These are phyloP conservation scores for Cryptocephalus primarius DNA, from an alignment of 2,888 invertebrate genomes.

Conservation along the genomic window DNA sequence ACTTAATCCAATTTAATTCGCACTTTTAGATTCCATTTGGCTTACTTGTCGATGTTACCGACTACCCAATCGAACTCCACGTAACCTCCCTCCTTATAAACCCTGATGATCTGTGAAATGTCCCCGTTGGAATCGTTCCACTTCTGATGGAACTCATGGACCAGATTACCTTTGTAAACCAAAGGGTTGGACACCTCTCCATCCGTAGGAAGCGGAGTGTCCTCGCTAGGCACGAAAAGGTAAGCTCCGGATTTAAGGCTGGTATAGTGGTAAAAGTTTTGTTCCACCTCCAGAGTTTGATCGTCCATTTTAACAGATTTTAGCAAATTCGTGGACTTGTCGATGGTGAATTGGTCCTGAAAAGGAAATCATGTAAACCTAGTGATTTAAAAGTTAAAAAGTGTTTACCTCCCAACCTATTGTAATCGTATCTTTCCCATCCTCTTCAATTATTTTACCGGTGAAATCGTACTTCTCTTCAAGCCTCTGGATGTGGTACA, in stretches of 20 bases:
- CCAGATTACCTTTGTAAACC: slow-evolving; percentile 7
- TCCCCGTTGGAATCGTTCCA: slow-evolving; percentile 48
- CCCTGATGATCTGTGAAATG: slow-evolving; percentile 55
- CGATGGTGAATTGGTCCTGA: slow-evolving; percentile 37
- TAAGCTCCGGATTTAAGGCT: slow-evolving; percentile 81
- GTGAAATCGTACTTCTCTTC: no score
- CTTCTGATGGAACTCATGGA: slow-evolving; percentile 40
- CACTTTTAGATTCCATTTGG: slow-evolving; percentile 18
- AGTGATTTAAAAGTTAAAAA: no score
- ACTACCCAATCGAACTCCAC: slow-evolving; percentile 66
- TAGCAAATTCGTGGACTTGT: slow-evolving; percentile 26
- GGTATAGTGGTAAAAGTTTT: slow-evolving; percentile 14
- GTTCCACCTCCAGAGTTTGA: slow-evolving; percentile 7
- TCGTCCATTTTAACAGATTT: slow-evolving; percentile 9
- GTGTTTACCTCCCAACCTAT: background rate
- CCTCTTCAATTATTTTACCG: background rate
- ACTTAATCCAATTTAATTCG: no score
- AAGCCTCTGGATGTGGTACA: slow-evolving; percentile 39
- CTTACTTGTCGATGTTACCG: slow-evolving; percentile 57
- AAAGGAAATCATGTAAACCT: slow-evolving; percentile 3
- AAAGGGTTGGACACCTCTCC: slow-evolving; percentile 1
- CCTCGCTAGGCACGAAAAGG: slow-evolving; percentile 56
- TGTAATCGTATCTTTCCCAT: background rate
- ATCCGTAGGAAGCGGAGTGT: background rate
- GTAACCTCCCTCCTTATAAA: slow-evolving; percentile 48